Percentiles rank a stretch among this genome's conserved stretches.
phyloP scores from a whole-genome alignment of 2,797 vertebrate species.

The Astyanax mexicanus region DNA sequence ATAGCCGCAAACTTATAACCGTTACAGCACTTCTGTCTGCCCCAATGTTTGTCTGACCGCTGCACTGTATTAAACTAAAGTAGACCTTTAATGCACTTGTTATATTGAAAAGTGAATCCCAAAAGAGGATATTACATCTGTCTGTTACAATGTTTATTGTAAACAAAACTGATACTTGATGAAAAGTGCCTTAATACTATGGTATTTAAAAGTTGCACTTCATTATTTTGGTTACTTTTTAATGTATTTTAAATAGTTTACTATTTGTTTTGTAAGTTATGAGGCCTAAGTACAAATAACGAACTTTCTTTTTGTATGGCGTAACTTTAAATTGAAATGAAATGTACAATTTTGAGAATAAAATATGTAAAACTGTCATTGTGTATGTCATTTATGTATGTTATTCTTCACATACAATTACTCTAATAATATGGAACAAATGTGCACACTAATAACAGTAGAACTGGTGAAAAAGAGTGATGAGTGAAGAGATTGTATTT shows the following conservation, averaged over 20 bases:
- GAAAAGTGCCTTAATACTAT: conserved; percentile 16
- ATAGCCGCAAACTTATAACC: not conserved
- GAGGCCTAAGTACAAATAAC: not conserved
- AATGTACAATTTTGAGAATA: not conserved
- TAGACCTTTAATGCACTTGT: not conserved
- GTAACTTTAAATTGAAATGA: not conserved
- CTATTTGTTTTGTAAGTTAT: not conserved
- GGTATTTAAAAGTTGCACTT: not conserved
- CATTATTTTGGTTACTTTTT: not conserved
- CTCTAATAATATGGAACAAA: too few species aligned
- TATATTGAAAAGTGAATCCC: not conserved
- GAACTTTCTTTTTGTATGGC: not conserved
- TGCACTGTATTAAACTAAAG: conserved; percentile 7
- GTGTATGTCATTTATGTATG: conserved; percentile 1
- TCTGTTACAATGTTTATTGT: not conserved
- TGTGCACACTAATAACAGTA: too few species aligned
- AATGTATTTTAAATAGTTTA: not conserved
- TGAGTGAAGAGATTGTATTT: not conserved
- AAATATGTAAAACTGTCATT: not conserved
- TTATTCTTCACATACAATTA: too few species aligned
- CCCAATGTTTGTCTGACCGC: not conserved
- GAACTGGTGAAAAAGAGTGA: too few species aligned
- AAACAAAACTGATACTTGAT: not conserved
- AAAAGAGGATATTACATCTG: not conserved
- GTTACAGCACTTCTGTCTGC: not conserved